A percentile compares a stretch with the other conserved stretches of the same genome.
Evolutionary conservation across 64 coral and sea anemone genomes (phyloP).

Genomic region (Trachythela sp.): DNA sequence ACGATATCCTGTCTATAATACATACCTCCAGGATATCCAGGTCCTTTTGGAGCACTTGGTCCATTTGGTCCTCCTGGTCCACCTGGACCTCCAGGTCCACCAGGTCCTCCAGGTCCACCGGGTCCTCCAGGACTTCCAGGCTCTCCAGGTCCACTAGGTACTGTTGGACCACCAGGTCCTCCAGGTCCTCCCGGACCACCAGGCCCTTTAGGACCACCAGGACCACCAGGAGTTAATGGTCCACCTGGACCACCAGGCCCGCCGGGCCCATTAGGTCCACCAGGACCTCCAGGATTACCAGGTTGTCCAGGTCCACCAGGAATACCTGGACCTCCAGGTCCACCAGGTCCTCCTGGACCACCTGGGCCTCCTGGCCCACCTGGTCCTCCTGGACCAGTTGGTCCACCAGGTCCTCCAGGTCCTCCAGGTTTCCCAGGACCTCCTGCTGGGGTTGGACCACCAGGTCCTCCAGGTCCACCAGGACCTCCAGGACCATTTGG

Average conservation of each 20-base stretch:
- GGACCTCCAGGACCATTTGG: slow-evolving; percentile 49
- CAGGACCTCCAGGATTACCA: slow-evolving; percentile 45
- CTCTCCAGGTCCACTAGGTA: slow-evolving; percentile 1
- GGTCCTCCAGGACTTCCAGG: not conserved
- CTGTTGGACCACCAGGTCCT: slow-evolving; percentile 39
- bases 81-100: slow-evolving; percentile 36
- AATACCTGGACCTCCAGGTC: not conserved
- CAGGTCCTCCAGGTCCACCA: slow-evolving; percentile 43
- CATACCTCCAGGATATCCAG: slow-evolving; percentile 27
- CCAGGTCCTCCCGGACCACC: slow-evolving; percentile 48
- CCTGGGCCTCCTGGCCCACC: slow-evolving; percentile 46
- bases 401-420: not conserved
- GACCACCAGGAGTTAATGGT: slow-evolving; percentile 40
- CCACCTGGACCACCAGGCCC: slow-evolving; percentile 22
- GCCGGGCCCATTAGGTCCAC: slow-evolving; percentile 43
- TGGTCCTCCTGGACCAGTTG: slow-evolving; percentile 10
- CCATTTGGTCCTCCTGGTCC: slow-evolving; percentile 42
- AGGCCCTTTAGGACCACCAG: slow-evolving; percentile 44
- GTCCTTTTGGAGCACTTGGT: not conserved
- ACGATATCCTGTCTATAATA: no score
- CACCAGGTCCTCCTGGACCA: slow-evolving; percentile 30
- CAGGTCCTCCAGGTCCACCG: slow-evolving; percentile 8
- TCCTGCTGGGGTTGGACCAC: slow-evolving; percentile 30
- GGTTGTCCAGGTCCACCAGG: slow-evolving; percentile 27
- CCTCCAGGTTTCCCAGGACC: slow-evolving; percentile 21